A percentile compares a stretch with the other conserved stretches of the same genome.
These are phyloP conservation scores for Melieria crassipennis DNA, from an alignment of 2,888 invertebrate genomes.

Conservation along the genomic window DNA sequence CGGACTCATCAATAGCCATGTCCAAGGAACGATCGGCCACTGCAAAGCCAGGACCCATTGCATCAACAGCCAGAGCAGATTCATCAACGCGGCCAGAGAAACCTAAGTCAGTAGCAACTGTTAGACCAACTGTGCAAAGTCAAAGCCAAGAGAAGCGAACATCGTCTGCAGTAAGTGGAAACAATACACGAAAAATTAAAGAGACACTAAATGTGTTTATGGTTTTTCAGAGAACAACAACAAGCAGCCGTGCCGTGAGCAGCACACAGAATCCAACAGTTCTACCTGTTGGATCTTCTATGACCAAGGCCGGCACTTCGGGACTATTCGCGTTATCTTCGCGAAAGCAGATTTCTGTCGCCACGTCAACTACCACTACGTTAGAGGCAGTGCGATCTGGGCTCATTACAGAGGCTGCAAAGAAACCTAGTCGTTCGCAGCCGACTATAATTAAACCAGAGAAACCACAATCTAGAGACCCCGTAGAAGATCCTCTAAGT, in stretches of 20 bases:
- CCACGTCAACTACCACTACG: conserved; percentile 12
- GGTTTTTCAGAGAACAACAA: no score
- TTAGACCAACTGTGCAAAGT: conserved; percentile 42
- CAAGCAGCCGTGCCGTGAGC: background rate
- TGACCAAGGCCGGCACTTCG: background rate
- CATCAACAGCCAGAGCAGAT: background rate
- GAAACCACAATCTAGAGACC: conserved; percentile 43
- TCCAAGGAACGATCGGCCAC: conserved; percentile 18
- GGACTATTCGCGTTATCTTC: conserved; percentile 12
- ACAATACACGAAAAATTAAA: no score
- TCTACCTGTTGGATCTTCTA: background rate
- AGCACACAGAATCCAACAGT: conserved; percentile 19
- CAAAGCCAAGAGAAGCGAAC: conserved; percentile 4
- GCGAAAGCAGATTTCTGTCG: conserved; percentile 20
- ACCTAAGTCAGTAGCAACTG: conserved; percentile 43
- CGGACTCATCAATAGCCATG: conserved; percentile 19
- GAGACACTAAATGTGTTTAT: no score
- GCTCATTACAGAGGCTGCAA: background rate
- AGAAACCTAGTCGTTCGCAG: conserved; percentile 34
- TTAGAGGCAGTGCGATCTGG: background rate
- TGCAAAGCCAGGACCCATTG: conserved; percentile 23
- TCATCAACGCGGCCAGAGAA: conserved; percentile 13
- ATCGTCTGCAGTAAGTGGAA: conserved; percentile 9
- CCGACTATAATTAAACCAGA: conserved; percentile 46
- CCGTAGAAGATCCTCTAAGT: conserved; percentile 47